phyloP scores from a whole-genome alignment of 2,797 vertebrate genomes.

The Semotilus atromaculatus region DNA sequence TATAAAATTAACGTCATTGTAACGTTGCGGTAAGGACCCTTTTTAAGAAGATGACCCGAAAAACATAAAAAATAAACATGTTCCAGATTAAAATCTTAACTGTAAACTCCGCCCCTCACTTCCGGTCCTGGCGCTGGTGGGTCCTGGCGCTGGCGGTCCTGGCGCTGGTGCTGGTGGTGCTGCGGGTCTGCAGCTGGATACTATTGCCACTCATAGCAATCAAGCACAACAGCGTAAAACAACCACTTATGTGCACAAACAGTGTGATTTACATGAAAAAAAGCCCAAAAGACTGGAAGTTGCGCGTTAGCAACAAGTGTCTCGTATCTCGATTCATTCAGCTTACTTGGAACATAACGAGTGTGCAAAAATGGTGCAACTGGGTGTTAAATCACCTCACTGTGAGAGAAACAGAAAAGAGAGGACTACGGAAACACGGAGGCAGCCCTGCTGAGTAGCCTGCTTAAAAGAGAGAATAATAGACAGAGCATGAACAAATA shows the following conservation, averaged over 20 bases:
- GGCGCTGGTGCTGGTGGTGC: too few species aligned
- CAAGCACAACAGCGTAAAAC: neutral
- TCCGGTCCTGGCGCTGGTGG: too few species aligned
- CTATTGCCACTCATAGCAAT: neutral
- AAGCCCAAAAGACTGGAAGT: neutral
- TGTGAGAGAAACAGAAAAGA: slow-evolving; percentile 71
- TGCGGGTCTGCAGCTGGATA: too few species aligned
- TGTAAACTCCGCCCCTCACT: too few species aligned
- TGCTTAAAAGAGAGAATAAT: slow-evolving; percentile 47
- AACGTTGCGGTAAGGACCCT: too few species aligned
- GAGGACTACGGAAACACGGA: slow-evolving; percentile 70
- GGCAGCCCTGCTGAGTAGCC: slow-evolving; percentile 55
- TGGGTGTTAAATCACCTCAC: slow-evolving; percentile 38
- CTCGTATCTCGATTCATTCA: neutral
- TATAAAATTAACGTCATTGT: too few species aligned
- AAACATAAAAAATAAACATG: too few species aligned
- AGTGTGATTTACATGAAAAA: neutral
- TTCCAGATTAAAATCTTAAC: too few species aligned
- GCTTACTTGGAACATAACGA: neutral
- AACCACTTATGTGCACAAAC: neutral
- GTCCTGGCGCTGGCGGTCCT: too few species aligned
- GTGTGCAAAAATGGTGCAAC: slow-evolving; percentile 44
- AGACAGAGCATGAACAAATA: slow-evolving; percentile 62
- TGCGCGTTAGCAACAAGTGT: neutral
- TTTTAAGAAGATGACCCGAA: too few species aligned